Base-by-base conservation (phyloP, 2,113 vertebrate species). In the Bucco capensis region DNA sequence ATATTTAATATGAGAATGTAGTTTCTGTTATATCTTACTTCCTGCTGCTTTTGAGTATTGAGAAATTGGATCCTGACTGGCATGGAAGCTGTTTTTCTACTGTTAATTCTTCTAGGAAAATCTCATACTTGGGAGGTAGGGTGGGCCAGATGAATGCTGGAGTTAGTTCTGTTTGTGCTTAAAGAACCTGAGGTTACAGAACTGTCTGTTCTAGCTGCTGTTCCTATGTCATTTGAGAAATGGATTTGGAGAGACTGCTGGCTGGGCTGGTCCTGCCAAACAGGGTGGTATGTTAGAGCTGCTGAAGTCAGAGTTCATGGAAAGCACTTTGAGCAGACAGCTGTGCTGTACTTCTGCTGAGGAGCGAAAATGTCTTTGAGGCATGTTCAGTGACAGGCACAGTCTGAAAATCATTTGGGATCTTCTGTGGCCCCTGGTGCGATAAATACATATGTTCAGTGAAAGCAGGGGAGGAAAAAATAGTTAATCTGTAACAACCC, bases 221-320 rank as follows among this genome's bases (percentile, higher is more conserved):
- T 38, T 86, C 44, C 69, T 44, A 51, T 94, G 94, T 91, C 89
- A 91, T 92, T 75, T 92, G 90, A 94, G 93, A 30, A 88, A 21
- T 1, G 58, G 83, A 65, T 38, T 10, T 30, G 83, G 37, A 90
- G 74, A 31, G 46, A 49, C 69, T 57, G 54, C 74, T 76, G 86
- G 40, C 87, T 17, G 66, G 60, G 73, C 57, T 15, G 37, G 24
- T 12, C 61, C 83, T 92, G 86, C 84, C 89, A 72, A 12, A 31
- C 0, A 10, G 72, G 53, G 4, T 12, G 82, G 91, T 38, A 42
- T 81, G 88, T 28, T 77, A 53, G 78, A 49, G 85, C 88, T 78
- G 81, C 91, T 75, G 70, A 13, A 93, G 62, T 65, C 74, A 58
- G 88, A 54, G 89, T 64, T 88, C 35, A 23, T 28, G 69, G 86